Evolutionary conservation across 2,888 invertebrate genomes (phyloP).

Genomic region (Parelbella ahira): DNA sequence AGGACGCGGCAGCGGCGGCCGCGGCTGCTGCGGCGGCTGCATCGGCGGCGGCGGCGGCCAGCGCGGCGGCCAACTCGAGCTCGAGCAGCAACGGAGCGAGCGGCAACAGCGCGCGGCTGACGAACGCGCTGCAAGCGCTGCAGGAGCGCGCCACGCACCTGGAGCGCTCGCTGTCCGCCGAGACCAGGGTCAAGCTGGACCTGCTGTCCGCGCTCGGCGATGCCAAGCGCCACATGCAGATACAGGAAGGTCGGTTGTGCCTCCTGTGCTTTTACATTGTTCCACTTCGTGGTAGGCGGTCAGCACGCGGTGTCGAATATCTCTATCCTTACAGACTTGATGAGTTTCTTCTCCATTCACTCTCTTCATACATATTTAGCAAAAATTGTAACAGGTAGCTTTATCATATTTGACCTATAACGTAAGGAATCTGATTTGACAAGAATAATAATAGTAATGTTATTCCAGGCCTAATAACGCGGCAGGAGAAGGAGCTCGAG

Average conservation of each 20-base stretch:
- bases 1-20: conserved; percentile 44
- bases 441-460: too few species aligned
- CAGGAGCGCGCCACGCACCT: conserved; percentile 95
- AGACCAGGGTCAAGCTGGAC: conserved; percentile 98
- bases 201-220: conserved; percentile 98
- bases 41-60: conserved; percentile 83
- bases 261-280: too few species aligned
- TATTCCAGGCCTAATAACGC: conserved; percentile 86
- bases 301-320: too few species aligned
- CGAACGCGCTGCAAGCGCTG: conserved; percentile 85
- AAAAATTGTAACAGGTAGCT: too few species aligned
- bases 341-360: too few species aligned
- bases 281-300: too few species aligned
- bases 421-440: too few species aligned
- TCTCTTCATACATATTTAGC: too few species aligned
- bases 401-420: too few species aligned
- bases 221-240: conserved; percentile 93
- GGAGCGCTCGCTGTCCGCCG: conserved; percentile 96
- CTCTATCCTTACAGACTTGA: too few species aligned
- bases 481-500: conserved; percentile 94
- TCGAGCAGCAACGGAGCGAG: conserved; percentile 80
- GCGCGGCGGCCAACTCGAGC: conserved; percentile 41
- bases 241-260: conserved; percentile 85
- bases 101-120: conserved; percentile 74
- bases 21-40: conserved; percentile 67